Conservation (phyloP, 2,113 vertebrate species). For the Syngnathus floridae region DNA sequence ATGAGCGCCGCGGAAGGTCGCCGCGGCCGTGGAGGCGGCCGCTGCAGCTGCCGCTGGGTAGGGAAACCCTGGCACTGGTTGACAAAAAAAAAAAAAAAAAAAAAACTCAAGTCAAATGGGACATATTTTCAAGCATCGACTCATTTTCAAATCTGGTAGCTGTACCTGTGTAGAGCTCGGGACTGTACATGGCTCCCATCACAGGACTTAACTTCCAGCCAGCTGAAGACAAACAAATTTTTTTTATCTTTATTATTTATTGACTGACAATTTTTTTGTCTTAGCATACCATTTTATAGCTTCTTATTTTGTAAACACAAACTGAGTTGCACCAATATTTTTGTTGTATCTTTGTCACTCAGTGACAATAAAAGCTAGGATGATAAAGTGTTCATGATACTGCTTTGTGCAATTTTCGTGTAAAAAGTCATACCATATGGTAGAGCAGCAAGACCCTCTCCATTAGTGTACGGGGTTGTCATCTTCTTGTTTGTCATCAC, state of each 20-base stretch:
- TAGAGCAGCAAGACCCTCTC: slow-evolving; percentile 71
- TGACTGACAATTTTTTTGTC: no score
- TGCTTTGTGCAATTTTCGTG: not conserved
- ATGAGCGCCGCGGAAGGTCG: slow-evolving; percentile 91
- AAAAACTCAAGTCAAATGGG: not conserved
- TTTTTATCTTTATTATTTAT: no score
- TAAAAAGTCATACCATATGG: slow-evolving; percentile 66
- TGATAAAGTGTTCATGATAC: not conserved
- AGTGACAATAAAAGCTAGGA: no score
- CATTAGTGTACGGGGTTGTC: slow-evolving; percentile 87
- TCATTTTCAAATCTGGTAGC: not conserved
- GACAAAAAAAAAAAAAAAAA: slow-evolving; percentile 6
- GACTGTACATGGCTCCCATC: slow-evolving; percentile 95
- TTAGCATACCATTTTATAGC: no score
- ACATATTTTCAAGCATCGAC: not conserved
- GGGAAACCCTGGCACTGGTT: slow-evolving; percentile 92
- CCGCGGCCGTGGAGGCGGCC: slow-evolving; percentile 70
- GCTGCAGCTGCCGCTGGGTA: slow-evolving; percentile 83
- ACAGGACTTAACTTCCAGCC: slow-evolving; percentile 99
- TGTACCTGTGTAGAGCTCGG: slow-evolving; percentile 97
- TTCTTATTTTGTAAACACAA: no score
- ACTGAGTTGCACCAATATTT: no score
- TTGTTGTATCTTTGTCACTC: no score
- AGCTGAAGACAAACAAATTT: slow-evolving; percentile 55
- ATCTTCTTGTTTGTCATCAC: slow-evolving; percentile 99